These are phyloP conservation scores for Chaitophorus viminalis DNA, from an alignment of 2,888 invertebrate species.

Conservation along the genomic window DNA sequence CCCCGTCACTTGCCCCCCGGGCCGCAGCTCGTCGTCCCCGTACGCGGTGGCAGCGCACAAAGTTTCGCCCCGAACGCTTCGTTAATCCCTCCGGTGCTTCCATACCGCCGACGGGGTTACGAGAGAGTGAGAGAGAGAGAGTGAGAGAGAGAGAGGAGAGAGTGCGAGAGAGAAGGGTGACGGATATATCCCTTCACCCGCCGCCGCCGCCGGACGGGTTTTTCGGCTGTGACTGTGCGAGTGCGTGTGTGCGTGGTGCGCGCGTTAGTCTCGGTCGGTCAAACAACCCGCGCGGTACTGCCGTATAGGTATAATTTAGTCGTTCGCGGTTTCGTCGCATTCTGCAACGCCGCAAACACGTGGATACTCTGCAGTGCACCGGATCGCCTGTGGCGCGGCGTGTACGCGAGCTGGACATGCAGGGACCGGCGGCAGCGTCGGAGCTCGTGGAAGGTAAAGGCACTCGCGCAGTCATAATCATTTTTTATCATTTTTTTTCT, in stretches of 20 bases:
- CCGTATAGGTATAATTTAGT: not conserved
- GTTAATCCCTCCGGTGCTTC: slow-evolving; percentile 52
- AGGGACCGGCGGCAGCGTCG: not conserved
- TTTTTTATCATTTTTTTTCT: too few species aligned
- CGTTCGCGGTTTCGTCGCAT: too few species aligned
- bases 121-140: not conserved
- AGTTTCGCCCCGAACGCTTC: slow-evolving; percentile 39
- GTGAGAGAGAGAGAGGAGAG: not conserved
- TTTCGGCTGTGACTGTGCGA: slow-evolving; percentile 22
- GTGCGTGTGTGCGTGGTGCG: slow-evolving; percentile 8
- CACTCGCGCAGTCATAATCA: too few species aligned
- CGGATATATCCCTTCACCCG: slow-evolving; percentile 12
- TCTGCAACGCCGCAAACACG: too few species aligned
- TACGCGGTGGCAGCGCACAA: slow-evolving; percentile 20
- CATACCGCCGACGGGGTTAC: not conserved
- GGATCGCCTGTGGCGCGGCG: too few species aligned
- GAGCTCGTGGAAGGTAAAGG: slow-evolving; percentile 16
- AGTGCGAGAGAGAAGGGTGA: not conserved
- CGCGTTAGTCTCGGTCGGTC: slow-evolving; percentile 60
- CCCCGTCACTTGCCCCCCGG: slow-evolving; percentile 34
- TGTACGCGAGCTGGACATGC: not conserved
- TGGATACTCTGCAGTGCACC: not conserved
- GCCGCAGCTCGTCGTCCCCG: not conserved
- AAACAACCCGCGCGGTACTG: slow-evolving; percentile 46
- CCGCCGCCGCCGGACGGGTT: slow-evolving; percentile 47